Evolutionary conservation across 2,888 invertebrate species (phyloP).

Genomic region (Ophion slaviceki): DNA sequence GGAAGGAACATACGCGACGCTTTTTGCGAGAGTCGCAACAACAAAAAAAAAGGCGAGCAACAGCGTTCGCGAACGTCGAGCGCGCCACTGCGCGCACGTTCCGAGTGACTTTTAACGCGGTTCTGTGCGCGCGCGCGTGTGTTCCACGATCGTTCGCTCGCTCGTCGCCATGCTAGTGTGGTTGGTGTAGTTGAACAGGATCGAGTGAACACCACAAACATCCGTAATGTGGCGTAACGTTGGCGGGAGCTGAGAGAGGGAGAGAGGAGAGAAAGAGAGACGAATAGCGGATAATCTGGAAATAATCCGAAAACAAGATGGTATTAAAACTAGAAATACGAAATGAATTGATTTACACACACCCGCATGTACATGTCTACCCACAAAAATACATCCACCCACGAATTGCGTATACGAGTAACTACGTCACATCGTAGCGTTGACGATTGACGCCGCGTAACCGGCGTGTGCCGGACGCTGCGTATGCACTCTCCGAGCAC

Average conservation of each 20-base stretch:
- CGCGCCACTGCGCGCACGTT: constrained; percentile 65
- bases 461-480: constrained; percentile 63
- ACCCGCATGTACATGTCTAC: neutral
- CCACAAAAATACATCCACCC: constrained; percentile 17
- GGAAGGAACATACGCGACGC: neutral
- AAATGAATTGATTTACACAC: constrained; percentile 34
- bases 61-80: constrained; percentile 69
- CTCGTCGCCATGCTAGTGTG: constrained; percentile 79
- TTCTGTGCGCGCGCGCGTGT: constrained; percentile 68
- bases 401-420: constrained; percentile 4
- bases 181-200: constrained; percentile 76
- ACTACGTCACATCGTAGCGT: constrained; percentile 10
- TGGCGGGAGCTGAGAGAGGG: constrained; percentile 76
- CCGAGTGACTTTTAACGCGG: constrained; percentile 54
- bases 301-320: constrained; percentile 10
- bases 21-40: constrained; percentile 3
- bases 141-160: constrained; percentile 67
- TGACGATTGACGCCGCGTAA: constrained; percentile 64
- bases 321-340: constrained; percentile 41
- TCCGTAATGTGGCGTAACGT: constrained; percentile 83
- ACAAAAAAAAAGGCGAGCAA: constrained; percentile 67
- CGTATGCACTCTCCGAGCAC: constrained; percentile 31
- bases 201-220: constrained; percentile 80
- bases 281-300: neutral
- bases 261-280: constrained; percentile 24